A percentile compares a stretch with the other conserved stretches of the same genome.
Conservation (phyloP, 2,113 vertebrate genomes). For the Pyxicephalus adspersus region DNA sequence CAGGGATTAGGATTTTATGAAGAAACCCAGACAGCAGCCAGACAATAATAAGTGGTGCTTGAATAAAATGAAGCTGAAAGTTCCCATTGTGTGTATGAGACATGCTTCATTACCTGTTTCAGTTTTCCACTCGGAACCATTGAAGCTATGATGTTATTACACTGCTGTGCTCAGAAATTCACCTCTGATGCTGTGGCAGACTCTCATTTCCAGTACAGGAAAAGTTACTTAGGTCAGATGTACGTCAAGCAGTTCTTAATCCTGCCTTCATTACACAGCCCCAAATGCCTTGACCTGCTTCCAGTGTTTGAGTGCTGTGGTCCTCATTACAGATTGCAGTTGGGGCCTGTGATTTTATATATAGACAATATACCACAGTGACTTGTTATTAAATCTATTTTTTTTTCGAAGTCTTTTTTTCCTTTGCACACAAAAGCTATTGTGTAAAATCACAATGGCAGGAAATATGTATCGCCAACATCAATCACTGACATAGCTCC, state of each 20-base stretch:
- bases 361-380: slow-evolving; percentile 5
- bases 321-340: not conserved
- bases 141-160: too few relatives aligned
- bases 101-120: too few relatives aligned
- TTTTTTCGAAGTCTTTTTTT: too few relatives aligned
- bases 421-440: too few relatives aligned
- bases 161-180: not conserved
- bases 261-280: not conserved
- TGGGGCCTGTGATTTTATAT: not conserved
- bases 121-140: too few relatives aligned
- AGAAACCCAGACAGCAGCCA: not conserved
- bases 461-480: too few relatives aligned
- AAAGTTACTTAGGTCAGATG: not conserved
- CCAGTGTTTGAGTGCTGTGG: not conserved
- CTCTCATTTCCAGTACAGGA: not conserved
- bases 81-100: too few relatives aligned
- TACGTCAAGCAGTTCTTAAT: not conserved
- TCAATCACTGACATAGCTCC: too few relatives aligned
- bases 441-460: too few relatives aligned
- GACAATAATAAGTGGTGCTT: not conserved
- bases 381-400: not conserved
- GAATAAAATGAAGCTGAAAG: too few relatives aligned
- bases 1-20: not conserved
- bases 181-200: not conserved
- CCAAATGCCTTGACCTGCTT: not conserved